Base-by-base conservation (phyloP, 92 coral and sea anemone species). In the Plumapathes pennacea region DNA sequence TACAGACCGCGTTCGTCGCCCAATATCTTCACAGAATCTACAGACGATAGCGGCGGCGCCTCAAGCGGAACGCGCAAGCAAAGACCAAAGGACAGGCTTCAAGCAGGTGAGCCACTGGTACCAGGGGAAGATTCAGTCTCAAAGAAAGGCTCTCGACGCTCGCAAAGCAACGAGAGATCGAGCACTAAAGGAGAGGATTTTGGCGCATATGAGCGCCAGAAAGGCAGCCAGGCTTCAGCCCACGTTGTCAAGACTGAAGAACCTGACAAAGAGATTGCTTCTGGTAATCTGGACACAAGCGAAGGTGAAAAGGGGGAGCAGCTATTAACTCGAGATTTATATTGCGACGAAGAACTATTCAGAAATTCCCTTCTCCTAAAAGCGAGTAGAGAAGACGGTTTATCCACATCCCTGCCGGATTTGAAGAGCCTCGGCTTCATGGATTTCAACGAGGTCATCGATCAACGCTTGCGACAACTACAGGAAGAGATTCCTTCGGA, bases 381-480 rank as follows among this genome's bases (percentile, higher is more conserved):
- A 39, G 85, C 82, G 19, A 60, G 72, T 36, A 62, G 76, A 31
- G 85, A 73, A 2, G 78, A 78, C 13, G 80, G 62, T 5, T 21
- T 77, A 0, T 51, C 82, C 13, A 25, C 71, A 1, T 67, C 81
- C 50, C 40, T 80, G 71, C 96, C 89, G 6, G 90, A 87, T 48
- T 60, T 87, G n/a, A 56, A 85, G 5, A 82, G 83, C 38, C 36
- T 87, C 13, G 96, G 96, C n/a, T 82, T 78, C 57, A 78, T 78
- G 86, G 90, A 86, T 45, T 90, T 86, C 25, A 74, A 86, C 53
- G 90, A 86, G 10, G 95, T 86, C 21, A 82, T 86, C 22, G 89
- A 82, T 43, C 75, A 76, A 23, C 62, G 97, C 11, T 49, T 90
- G 36, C 47, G 70, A 50, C 57, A 78, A 21, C 44, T 61, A 1